A percentile compares a stretch with the other conserved stretches of the same genome.
Evolutionary conservation across 1,140 invertebrate species (phyloP).

Genomic region (Papilio dardanus): DNA sequence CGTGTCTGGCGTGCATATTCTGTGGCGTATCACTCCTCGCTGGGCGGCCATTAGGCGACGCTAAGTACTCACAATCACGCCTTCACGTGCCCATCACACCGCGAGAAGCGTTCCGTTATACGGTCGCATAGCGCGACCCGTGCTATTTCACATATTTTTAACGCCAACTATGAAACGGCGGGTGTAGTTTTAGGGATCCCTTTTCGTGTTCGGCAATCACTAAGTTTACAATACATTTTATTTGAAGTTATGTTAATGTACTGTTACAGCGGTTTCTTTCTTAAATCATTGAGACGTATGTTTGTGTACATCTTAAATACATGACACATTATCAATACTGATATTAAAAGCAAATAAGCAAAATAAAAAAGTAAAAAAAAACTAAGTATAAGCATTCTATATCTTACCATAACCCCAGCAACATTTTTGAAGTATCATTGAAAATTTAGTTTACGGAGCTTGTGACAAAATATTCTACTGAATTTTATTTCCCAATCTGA

Average conservation of each 20-base stretch:
- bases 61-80: slow-evolving; percentile 36
- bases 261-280: too few relatives aligned
- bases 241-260: neutral
- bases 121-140: slow-evolving; percentile 28
- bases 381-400: too few relatives aligned
- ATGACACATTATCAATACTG: too few relatives aligned
- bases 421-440: neutral
- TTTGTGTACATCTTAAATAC: too few relatives aligned
- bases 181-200: slow-evolving; percentile 20
- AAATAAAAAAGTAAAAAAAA: too few relatives aligned
- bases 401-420: neutral
- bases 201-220: neutral
- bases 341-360: too few relatives aligned
- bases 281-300: too few relatives aligned
- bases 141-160: slow-evolving; percentile 34
- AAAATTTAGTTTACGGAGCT: neutral
- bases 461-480: neutral
- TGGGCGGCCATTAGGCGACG: slow-evolving; percentile 36
- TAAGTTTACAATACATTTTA: neutral
- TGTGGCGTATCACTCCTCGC: slow-evolving; percentile 32
- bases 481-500: neutral
- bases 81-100: slow-evolving; percentile 32
- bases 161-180: slow-evolving; percentile 11
- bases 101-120: slow-evolving; percentile 32
- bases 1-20: neutral